Evolutionary conservation across 2,113 vertebrate species (phyloP).

Genomic region (Nothocercus julius): DNA sequence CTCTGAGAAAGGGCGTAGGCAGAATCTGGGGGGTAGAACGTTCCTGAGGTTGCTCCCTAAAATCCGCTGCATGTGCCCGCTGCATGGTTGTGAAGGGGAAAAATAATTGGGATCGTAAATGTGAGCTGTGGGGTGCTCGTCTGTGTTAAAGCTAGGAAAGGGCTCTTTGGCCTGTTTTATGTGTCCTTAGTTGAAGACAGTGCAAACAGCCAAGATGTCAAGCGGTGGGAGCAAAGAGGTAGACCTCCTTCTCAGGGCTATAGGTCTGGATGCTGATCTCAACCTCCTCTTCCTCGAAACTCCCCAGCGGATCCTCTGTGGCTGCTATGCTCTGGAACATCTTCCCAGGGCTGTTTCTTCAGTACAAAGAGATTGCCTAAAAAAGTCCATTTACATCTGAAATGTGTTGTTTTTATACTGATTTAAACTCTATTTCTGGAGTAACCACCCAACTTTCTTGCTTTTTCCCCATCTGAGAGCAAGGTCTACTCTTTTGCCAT

Average conservation of each 20-base stretch:
- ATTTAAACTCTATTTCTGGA: neutral
- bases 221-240: neutral
- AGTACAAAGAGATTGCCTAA: neutral
- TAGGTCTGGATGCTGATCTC: neutral
- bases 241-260: neutral
- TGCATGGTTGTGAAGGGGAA: neutral
- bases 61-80: accelerated
- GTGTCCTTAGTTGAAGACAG: neutral
- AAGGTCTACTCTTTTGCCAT: neutral
- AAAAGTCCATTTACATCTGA: neutral
- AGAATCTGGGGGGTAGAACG: neutral
- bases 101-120: neutral
- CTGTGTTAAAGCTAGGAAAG: neutral
- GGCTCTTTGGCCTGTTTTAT: neutral
- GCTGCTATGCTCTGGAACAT: neutral
- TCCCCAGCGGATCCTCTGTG: neutral
- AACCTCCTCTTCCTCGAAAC: neutral
- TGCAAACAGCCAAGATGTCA: neutral
- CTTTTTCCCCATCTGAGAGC: neutral
- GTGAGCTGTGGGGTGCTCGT: accelerated
- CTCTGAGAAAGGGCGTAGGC: neutral
- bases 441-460: neutral
- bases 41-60: neutral
- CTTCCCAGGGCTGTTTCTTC: neutral
- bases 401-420: neutral